Evolutionary conservation across 2,888 invertebrate genomes (phyloP), one percentile per base, ranked within the genome.

Genomic region (Thelaira solivaga): DNA sequence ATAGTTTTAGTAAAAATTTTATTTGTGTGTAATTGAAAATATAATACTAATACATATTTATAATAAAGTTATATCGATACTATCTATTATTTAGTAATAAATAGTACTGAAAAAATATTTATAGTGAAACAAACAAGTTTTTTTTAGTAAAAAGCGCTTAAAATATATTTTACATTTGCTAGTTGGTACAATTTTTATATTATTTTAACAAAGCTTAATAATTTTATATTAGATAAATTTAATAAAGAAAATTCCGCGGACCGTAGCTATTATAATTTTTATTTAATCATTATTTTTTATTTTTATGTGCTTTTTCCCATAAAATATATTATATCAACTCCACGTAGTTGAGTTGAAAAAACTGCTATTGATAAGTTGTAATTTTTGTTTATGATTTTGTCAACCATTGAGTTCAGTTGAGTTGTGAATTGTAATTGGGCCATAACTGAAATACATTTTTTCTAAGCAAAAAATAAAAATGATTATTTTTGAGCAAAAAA

Each of bases 1-100:
- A 72, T 82, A 81, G 80, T 82, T 80, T 80, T 82, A 80, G 82
- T 81, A 80, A 65, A 49, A 74, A 65, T 51, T 74, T 69, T 57
- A 41, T 59, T 51, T 64, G 53, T 64, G 18, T 77, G 53, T 62
- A 74, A 29, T 68, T 74, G 41, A 75, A 71, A 31, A 29, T 62
- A 39, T 45, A 53, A 29, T n/a, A 55, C 24, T 22, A 31, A 24
- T 45, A 39, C 16, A 49, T 57, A 43, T 67, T 57, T 45, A 55
- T 47, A 36, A 68, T 47, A 22, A 67, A 67, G 8, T 59, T 55
- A 20, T 57, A 29, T 57, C 13, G 39, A 51, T 11, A 11, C 2
- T 34, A 34, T 7, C 8, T 34, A 34, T 5, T n/a, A n/a, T 39
- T 59, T 43, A 57, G 36, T 73, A 49, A 47, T 55, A 72, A 61